These are phyloP conservation scores for Sus cebifrons DNA, from an alignment of 2,797 vertebrate genomes.

Conservation along the genomic window DNA sequence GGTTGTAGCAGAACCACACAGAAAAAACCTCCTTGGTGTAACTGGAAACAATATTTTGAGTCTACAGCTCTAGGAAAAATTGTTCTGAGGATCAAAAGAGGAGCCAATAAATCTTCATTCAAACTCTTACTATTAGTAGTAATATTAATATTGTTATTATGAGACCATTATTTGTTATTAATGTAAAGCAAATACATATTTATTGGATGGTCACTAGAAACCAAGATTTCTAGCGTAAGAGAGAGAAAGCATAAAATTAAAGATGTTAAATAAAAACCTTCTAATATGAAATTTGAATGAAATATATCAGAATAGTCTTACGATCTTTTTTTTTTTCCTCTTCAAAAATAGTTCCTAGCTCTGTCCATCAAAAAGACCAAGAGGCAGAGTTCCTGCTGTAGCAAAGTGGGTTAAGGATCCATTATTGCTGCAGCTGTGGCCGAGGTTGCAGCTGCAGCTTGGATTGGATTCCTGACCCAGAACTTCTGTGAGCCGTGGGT, in stretches of 20 bases:
- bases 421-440: no score
- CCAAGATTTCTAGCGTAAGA: neutral
- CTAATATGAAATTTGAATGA: neutral
- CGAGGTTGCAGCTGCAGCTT: no score
- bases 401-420: no score
- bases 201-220: neutral
- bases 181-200: neutral
- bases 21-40: neutral
- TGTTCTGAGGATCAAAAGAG: neutral
- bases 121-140: neutral
- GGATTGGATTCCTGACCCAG: no score
- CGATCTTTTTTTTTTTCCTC: neutral
- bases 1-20: neutral
- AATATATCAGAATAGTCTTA: neutral
- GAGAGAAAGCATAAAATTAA: neutral
- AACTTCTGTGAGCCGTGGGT: no score
- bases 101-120: neutral
- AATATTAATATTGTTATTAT: neutral
- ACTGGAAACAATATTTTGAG: neutral
- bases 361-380: neutral
- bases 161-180: neutral
- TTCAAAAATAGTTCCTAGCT: neutral
- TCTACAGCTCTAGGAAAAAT: neutral
- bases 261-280: neutral
- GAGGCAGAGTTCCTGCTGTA: neutral